Evolutionary conservation across 2,113 vertebrate genomes (phyloP).

Genomic region (Tauraco erythrolophus): DNA sequence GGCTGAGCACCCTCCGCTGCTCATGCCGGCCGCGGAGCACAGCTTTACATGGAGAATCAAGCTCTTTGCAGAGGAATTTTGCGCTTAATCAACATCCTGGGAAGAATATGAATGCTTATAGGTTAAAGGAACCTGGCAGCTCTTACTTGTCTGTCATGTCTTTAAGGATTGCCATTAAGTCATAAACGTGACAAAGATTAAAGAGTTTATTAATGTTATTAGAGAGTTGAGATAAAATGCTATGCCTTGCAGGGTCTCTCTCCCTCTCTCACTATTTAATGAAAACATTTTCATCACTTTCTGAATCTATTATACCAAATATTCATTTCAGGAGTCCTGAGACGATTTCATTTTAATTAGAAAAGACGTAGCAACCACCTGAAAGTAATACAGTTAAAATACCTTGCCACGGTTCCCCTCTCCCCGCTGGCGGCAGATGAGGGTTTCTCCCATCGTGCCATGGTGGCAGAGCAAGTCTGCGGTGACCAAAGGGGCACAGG

Average conservation of each 20-base stretch:
- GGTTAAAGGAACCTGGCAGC: conserved; percentile 64
- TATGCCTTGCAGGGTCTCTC: conserved; percentile 79
- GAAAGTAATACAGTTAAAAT: conserved; percentile 65
- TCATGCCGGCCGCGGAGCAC: rapidly evolving
- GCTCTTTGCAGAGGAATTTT: background rate
- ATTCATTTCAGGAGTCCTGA: conserved; percentile 75
- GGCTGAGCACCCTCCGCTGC: background rate
- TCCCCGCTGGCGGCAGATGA: rapidly evolving
- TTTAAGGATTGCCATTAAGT: conserved; percentile 78
- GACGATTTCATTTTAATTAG: conserved; percentile 81
- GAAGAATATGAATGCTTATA: conserved; percentile 23
- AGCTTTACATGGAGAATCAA: background rate
- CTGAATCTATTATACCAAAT: conserved; percentile 76
- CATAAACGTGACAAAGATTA: conserved; percentile 81
- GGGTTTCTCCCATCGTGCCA: background rate
- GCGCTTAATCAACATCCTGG: conserved; percentile 15
- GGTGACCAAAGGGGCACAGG: rapidly evolving
- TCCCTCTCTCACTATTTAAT: conserved; percentile 72
- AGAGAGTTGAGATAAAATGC: conserved; percentile 79
- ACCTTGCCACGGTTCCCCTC: background rate
- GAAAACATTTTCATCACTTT: conserved; percentile 83
- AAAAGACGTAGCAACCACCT: conserved; percentile 68
- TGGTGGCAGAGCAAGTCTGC: rapidly evolving
- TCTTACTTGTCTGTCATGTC: conserved; percentile 71
- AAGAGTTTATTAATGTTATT: conserved; percentile 83